Conservation (phyloP, 2,797 vertebrate species). For the Taeniopygia guttata region DNA sequence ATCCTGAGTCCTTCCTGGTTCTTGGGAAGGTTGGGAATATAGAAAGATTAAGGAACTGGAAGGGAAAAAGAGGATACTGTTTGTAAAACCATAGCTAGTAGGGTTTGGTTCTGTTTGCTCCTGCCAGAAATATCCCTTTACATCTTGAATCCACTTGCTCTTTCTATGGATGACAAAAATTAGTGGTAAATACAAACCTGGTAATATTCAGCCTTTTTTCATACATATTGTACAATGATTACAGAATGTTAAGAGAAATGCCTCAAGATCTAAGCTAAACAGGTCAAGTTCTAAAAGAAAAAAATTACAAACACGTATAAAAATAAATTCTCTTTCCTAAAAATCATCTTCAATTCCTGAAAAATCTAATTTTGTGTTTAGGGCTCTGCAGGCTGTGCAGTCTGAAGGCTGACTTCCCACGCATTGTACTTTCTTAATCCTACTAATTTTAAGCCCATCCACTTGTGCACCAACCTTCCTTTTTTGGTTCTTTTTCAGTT, state of each 20-base stretch:
- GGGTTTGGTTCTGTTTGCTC: not conserved
- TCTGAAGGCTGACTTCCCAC: slow-evolving; percentile 4
- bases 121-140: not conserved
- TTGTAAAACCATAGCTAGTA: not conserved
- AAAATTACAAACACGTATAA: not conserved
- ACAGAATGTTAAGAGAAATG: not conserved
- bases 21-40: not conserved
- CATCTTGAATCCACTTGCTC: not conserved
- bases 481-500: slow-evolving; percentile 57
- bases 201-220: not conserved
- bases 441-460: not conserved
- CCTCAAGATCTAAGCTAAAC: not conserved
- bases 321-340: not conserved
- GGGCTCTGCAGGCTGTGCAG: not conserved
- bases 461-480: slow-evolving; percentile 71
- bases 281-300: not conserved
- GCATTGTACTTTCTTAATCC: not conserved
- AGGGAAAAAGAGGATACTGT: not conserved
- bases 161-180: not conserved
- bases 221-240: not conserved
- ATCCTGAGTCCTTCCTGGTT: not conserved
- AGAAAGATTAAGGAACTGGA: not conserved
- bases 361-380: not conserved
- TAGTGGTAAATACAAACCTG: not conserved
- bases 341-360: not conserved